Conservation (phyloP, 92 coral and sea anemone species). For the Metridium senile region DNA sequence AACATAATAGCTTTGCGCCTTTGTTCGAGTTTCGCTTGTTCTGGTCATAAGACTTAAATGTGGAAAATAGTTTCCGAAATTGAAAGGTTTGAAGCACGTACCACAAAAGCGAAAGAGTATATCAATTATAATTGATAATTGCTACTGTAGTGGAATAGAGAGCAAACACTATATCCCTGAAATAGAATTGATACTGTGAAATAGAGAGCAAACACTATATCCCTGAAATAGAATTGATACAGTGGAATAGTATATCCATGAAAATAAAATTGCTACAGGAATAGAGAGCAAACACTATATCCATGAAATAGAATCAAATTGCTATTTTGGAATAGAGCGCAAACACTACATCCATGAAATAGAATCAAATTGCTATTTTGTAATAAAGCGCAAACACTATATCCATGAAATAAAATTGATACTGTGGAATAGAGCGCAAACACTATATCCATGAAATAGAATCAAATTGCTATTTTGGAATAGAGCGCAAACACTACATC, state of each 20-base stretch:
- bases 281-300: no score
- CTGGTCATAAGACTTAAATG: not conserved
- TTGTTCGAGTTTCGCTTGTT: slow-evolving; percentile 12
- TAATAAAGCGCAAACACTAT: not conserved
- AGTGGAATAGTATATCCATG: no score
- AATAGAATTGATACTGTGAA: not conserved
- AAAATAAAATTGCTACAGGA: not conserved
- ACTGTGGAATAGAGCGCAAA: not conserved
- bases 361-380: not conserved
- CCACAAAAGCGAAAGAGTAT: no score
- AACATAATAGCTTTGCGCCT: slow-evolving; percentile 10
- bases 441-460: no score
- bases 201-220: not conserved
- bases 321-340: not conserved
- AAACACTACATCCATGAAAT: not conserved
- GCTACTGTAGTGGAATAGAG: not conserved
- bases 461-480: not conserved
- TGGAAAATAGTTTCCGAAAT: not conserved
- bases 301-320: not conserved
- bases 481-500: not conserved
- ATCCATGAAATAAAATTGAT: not conserved
- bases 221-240: no score
- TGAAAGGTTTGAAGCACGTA: not conserved
- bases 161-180: not conserved
- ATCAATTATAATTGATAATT: not conserved